These are phyloP conservation scores for Sebastes iracundus DNA, from an alignment of 2,797 vertebrate species.

Conservation along the genomic window DNA sequence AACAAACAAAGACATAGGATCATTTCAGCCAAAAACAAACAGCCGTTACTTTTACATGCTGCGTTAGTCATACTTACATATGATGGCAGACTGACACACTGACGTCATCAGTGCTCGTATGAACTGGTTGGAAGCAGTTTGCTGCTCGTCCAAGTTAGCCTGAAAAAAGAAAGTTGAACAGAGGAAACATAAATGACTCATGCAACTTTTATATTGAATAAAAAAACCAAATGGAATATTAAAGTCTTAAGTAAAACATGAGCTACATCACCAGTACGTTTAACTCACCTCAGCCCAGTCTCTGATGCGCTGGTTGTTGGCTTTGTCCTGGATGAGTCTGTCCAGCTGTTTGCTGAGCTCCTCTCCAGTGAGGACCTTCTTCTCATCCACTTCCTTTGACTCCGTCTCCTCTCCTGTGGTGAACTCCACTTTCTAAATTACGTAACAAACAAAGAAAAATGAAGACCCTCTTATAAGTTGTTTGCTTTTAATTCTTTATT, in stretches of 20 bases:
- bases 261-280: not conserved
- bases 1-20: too few species aligned
- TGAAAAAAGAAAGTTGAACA: too few species aligned
- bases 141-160: too few species aligned
- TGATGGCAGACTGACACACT: too few species aligned
- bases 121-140: too few species aligned
- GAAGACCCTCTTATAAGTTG: not conserved
- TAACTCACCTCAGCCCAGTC: slow-evolving; percentile 94
- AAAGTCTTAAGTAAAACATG: not conserved
- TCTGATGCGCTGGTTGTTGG: slow-evolving; percentile 89
- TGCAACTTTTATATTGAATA: too few species aligned
- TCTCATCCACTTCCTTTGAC: slow-evolving; percentile 79
- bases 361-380: slow-evolving; percentile 83
- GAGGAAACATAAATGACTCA: too few species aligned
- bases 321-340: slow-evolving; percentile 90
- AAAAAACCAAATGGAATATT: not conserved
- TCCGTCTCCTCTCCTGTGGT: slow-evolving; percentile 86
- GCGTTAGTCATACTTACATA: too few species aligned
- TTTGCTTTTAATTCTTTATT: too few species aligned
- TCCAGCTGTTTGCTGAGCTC: slow-evolving; percentile 90
- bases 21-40: too few species aligned
- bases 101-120: too few species aligned
- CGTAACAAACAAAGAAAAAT: not conserved
- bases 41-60: too few species aligned
- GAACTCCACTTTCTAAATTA: slow-evolving; percentile 91